Evolutionary conservation across 2,113 vertebrate genomes (phyloP), one percentile per base, ranked within the genome.

Genomic region (Bos indicus): DNA sequence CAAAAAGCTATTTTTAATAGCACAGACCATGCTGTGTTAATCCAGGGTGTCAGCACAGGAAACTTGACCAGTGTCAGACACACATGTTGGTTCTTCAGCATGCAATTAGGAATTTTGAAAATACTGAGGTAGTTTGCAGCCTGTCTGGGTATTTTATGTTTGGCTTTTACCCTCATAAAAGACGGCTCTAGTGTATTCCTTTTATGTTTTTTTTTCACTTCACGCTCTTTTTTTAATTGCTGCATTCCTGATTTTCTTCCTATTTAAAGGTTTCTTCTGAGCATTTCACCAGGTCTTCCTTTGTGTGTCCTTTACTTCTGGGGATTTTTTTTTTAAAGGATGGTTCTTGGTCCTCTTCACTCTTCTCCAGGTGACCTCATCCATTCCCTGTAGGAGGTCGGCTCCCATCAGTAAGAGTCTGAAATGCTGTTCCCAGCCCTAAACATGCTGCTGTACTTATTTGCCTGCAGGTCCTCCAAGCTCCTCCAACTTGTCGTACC

Each of bases 81-180:
- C 3, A 25, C 57, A 19, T 23, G 30, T 19, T 9, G 16, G 51
- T 84, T 87, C 92, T 88, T 74, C 7, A 40, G 89, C 80, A 28
- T 80, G 92, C 57, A 43, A 9, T 93, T 88, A 36, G 87, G 78
- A 91, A 51, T 59, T 86, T 40, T 64, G 64, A 88, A 95, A 91
- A 94, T 17, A 59, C 57, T 1, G 33, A 74, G 60, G 54, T 26
- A 59, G 60, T 78, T 87, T 77, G 81, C 84, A 96, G 77, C 26
- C 82, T 90, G 60, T 87, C 88, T 60, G 59, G 59, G 85, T 89
- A 28, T 85, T 94, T 92, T 94, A 46, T 92, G 67, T 71, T 92
- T n/a, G 30, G 52, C 78, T 85, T 92, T 96, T 80, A 36, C 74
- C 43, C 82, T 88, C 51, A 13, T 54, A 71, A 91, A 91, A 67